Conservation (phyloP, 2,888 invertebrate genomes). For the Eupithecia pulchellata region DNA sequence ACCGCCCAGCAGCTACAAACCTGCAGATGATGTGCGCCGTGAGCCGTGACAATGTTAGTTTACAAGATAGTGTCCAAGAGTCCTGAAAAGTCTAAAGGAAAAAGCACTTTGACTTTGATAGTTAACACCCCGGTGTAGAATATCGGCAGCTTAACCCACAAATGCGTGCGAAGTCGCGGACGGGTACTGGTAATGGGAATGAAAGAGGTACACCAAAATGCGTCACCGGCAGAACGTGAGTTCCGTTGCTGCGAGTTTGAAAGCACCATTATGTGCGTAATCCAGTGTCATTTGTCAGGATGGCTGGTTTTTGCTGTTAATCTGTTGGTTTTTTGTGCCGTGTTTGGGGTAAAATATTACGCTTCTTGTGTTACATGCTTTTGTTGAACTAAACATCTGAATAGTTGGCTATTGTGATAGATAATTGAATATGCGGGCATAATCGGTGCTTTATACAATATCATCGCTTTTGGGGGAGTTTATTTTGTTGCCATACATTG, state of each 20-base stretch:
- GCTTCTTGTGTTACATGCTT: constrained; percentile 70
- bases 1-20: no score
- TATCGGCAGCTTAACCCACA: background rate
- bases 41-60: no score
- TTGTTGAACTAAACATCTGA: constrained; percentile 66
- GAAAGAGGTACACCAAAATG: background rate
- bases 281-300: constrained; percentile 71
- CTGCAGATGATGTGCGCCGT: no score
- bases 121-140: no score
- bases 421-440: constrained; percentile 77
- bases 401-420: constrained; percentile 66
- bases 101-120: no score
- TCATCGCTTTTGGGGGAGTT: constrained; percentile 14
- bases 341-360: constrained; percentile 65
- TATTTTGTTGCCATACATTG: constrained; percentile 39
- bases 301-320: constrained; percentile 60
- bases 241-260: constrained; percentile 12
- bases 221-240: background rate
- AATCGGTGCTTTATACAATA: constrained; percentile 66
- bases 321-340: constrained; percentile 60
- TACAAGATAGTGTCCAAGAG: no score
- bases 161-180: background rate
- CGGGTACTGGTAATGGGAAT: background rate
- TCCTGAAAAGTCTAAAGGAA: no score
- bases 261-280: constrained; percentile 54